These are phyloP conservation scores for Myocastor coypus DNA, from an alignment of 2,113 vertebrate species.

Conservation along the genomic window DNA sequence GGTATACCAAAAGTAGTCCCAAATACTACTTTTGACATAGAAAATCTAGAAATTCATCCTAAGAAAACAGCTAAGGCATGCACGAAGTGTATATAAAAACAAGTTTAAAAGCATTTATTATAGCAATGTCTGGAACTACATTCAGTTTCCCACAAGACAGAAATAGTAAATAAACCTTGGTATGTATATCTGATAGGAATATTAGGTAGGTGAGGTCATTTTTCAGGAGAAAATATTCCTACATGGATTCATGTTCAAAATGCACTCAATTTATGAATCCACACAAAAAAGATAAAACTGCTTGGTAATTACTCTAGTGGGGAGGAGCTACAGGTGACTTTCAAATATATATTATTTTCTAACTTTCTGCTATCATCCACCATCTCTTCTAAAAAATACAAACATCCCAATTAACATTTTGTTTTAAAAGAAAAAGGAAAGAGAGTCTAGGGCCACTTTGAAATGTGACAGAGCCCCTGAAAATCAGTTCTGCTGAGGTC, in stretches of 20 bases:
- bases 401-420: conserved; percentile 16
- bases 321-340: not conserved
- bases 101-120: not conserved
- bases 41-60: not conserved
- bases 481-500: not conserved
- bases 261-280: not conserved
- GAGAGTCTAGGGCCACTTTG: not conserved
- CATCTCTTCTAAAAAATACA: conserved; percentile 29
- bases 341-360: not conserved
- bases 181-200: not conserved
- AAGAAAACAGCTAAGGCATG: not conserved
- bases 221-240: conserved; percentile 21
- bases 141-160: not conserved
- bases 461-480: not conserved
- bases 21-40: not conserved
- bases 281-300: not conserved
- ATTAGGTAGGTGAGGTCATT: not conserved
- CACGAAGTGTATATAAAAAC: not conserved
- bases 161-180: not conserved
- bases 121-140: not conserved
- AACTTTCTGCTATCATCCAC: not conserved
- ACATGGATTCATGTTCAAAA: not conserved
- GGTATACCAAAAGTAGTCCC: not conserved
- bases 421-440: not conserved
- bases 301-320: not conserved